Evolutionary conservation across 2,113 vertebrate species (phyloP).

Genomic region (Perca schrenkii): DNA sequence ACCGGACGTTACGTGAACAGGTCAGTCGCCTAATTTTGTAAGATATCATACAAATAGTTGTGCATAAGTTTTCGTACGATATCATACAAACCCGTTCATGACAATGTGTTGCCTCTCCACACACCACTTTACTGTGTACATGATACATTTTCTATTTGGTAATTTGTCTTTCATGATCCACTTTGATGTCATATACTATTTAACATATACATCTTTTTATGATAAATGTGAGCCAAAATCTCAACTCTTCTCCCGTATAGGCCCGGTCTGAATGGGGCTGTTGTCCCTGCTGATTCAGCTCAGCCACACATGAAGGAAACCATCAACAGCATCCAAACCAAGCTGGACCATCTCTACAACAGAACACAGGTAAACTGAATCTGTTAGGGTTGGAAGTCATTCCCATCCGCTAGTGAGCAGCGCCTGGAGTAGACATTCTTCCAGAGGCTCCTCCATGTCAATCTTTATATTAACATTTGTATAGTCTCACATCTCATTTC

Average conservation of each 20-base stretch:
- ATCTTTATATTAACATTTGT: too few relatives aligned
- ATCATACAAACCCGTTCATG: too few relatives aligned
- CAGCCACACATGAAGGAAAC: conserved; percentile 90
- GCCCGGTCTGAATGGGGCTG: conserved; percentile 78
- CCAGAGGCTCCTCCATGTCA: too few relatives aligned
- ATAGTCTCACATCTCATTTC: too few relatives aligned
- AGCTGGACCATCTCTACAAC: conserved; percentile 91
- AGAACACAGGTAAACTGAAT: conserved; percentile 80
- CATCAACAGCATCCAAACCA: conserved; percentile 89
- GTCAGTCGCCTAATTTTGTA: too few relatives aligned
- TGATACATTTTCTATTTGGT: neutral
- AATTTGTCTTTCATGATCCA: neutral
- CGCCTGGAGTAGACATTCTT: too few relatives aligned
- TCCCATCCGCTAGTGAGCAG: too few relatives aligned
- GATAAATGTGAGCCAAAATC: neutral
- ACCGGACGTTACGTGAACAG: too few relatives aligned
- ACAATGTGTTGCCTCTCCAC: too few relatives aligned
- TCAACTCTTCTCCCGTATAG: conserved; percentile 15
- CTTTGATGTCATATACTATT: neutral
- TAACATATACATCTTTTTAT: neutral
- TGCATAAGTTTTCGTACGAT: too few relatives aligned
- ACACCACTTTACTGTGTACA: neutral
- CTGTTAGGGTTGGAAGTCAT: too few relatives aligned
- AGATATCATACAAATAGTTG: too few relatives aligned
- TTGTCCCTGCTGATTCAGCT: conserved; percentile 87